Evolutionary conservation across 35 echinoderm and acorn worm species (phyloP).

Genomic region (Apostichopus californicus): DNA sequence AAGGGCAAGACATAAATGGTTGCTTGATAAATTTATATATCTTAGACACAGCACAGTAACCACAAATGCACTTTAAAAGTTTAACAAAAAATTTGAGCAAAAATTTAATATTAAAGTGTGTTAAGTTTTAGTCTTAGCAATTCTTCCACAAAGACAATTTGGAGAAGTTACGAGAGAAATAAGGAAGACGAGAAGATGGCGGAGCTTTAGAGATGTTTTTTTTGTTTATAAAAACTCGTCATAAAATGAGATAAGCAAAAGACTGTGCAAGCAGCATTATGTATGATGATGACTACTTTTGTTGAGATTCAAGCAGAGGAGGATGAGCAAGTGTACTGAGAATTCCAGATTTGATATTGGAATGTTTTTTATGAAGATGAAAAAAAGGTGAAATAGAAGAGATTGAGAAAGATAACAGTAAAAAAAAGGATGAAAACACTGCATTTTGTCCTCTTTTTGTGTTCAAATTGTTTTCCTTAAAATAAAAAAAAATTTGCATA

Average conservation of each 20-base stretch:
- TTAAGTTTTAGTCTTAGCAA: slow-evolving; percentile 46
- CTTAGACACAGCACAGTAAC: slow-evolving; percentile 54
- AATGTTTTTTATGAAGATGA: slow-evolving; percentile 39
- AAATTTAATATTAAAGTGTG: slow-evolving; percentile 27
- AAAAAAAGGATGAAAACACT: neutral
- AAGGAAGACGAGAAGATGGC: neutral
- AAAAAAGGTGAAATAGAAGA: neutral
- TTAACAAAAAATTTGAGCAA: slow-evolving; percentile 14
- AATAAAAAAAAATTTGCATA: no score
- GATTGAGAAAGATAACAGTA: slow-evolving; percentile 34
- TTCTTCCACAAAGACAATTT: slow-evolving; percentile 15
- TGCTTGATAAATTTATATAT: slow-evolving; percentile 33
- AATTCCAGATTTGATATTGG: slow-evolving; percentile 22
- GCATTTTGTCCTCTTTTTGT: no score
- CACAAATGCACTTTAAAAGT: slow-evolving; percentile 44
- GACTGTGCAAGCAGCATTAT: slow-evolving; percentile 31
- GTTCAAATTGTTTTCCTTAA: no score
- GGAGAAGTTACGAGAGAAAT: neutral
- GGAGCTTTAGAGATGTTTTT: neutral
- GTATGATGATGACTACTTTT: slow-evolving; percentile 21
- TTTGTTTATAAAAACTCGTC: neutral
- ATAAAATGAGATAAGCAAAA: neutral
- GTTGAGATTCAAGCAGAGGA: slow-evolving; percentile 24
- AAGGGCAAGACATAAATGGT: slow-evolving; percentile 30
- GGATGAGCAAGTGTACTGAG: slow-evolving; percentile 16